phyloP scores from a whole-genome alignment of 1,140 invertebrate species.

The Orius laevigatus region DNA sequence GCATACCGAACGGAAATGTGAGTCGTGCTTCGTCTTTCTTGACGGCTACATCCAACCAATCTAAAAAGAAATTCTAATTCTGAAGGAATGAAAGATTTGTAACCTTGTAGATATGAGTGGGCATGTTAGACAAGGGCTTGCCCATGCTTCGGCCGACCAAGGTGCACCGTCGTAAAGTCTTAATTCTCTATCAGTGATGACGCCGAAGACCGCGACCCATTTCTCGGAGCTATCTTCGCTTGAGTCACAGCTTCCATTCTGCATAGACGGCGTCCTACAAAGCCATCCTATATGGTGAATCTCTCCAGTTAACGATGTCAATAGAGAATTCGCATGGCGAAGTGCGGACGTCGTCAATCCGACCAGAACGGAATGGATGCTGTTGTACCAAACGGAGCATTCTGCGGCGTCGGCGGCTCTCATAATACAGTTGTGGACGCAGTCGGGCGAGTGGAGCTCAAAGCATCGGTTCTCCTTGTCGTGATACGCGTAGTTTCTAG shows the following conservation, averaged over 20 bases:
- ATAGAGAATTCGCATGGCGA: conserved; percentile 51
- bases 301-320: conserved; percentile 54
- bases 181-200: conserved; percentile 82
- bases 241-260: conserved; percentile 57
- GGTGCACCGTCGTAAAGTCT: conserved; percentile 92
- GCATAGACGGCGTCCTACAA: conserved; percentile 30
- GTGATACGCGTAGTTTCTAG: conserved; percentile 67
- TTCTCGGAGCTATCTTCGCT: conserved; percentile 50
- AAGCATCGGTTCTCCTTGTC: conserved; percentile 64
- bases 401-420: conserved; percentile 56
- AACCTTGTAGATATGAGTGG: conserved; percentile 75
- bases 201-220: conserved; percentile 82
- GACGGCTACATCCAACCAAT: conserved; percentile 31
- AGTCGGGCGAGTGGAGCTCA: conserved; percentile 79
- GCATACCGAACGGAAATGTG: conserved; percentile 81
- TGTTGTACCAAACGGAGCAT: conserved; percentile 81
- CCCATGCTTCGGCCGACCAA: conserved; percentile 91
- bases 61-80: too few species aligned
- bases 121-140: conserved; percentile 71
- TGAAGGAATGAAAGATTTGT: too few species aligned
- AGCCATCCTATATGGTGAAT: conserved; percentile 91
- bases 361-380: conserved; percentile 66
- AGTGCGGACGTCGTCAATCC: conserved; percentile 46
- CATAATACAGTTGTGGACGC: conserved; percentile 69
- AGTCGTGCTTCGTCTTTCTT: conserved; percentile 46